phyloP scores from a whole-genome alignment of 2,888 invertebrate species.

The Oligia fasciuncula region DNA sequence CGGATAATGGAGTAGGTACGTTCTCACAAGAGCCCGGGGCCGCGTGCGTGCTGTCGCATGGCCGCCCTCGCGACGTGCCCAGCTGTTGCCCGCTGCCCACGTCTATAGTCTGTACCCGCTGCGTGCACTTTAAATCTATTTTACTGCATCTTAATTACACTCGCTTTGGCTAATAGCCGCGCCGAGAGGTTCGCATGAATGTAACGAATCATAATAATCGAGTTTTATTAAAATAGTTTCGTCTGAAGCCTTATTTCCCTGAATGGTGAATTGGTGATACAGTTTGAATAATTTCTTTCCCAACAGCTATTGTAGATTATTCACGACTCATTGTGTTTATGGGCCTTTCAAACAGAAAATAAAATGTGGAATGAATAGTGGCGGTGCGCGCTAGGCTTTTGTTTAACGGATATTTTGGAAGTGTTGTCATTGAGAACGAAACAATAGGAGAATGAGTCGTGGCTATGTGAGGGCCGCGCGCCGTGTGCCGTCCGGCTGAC shows the following conservation, averaged over 20 bases:
- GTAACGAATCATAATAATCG: constrained; percentile 79
- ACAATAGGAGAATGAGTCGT: constrained; percentile 70
- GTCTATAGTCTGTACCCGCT: constrained; percentile 52
- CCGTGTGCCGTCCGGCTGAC: not conserved
- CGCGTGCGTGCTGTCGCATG: constrained; percentile 42
- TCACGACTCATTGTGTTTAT: constrained; percentile 84
- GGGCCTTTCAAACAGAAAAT: constrained; percentile 83
- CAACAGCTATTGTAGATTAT: constrained; percentile 83
- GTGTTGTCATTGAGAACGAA: constrained; percentile 78
- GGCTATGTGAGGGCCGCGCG: constrained; percentile 9
- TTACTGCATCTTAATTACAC: constrained; percentile 77
- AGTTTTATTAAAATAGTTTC: constrained; percentile 77
- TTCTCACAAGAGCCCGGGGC: constrained; percentile 61
- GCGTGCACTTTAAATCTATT: constrained; percentile 72
- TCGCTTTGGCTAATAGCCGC: constrained; percentile 74
- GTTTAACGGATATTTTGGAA: constrained; percentile 82
- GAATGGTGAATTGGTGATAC: constrained; percentile 73
- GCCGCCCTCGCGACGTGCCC: constrained; percentile 62
- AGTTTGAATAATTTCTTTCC: constrained; percentile 80
- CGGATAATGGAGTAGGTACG: constrained; percentile 73
- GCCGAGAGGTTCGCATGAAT: constrained; percentile 72
- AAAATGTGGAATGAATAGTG: constrained; percentile 81
- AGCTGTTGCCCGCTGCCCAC: constrained; percentile 38
- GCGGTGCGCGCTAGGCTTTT: constrained; percentile 73
- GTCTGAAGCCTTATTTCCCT: constrained; percentile 73